phyloP scores from a whole-genome alignment of 2,888 invertebrate genomes.

The Bhutanitis thaidina region DNA sequence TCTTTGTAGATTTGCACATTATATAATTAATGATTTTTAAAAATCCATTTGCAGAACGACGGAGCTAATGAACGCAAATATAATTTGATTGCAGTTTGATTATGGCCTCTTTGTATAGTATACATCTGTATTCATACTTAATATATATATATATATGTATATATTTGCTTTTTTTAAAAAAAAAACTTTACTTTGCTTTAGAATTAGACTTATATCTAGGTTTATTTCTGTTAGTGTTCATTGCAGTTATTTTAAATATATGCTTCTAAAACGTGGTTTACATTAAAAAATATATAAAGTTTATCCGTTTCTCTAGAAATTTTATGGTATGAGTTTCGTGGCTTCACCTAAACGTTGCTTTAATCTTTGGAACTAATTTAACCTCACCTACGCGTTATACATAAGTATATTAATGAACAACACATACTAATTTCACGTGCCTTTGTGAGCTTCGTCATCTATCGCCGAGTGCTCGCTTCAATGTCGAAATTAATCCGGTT shows the following conservation, averaged over 20 bases:
- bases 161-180: too few species aligned
- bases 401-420: conserved; percentile 49
- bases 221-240: too few species aligned
- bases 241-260: too few species aligned
- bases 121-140: not conserved
- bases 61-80: conserved; percentile 15
- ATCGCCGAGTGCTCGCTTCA: conserved; percentile 28
- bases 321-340: not conserved
- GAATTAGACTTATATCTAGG: too few species aligned
- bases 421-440: conserved; percentile 59
- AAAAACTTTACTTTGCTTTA: too few species aligned
- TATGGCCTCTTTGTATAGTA: not conserved
- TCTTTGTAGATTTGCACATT: conserved; percentile 7
- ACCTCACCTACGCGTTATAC: conserved; percentile 21
- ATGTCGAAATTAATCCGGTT: conserved; percentile 40
- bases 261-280: too few species aligned
- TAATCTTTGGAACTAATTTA: conserved; percentile 31
- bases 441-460: conserved; percentile 45
- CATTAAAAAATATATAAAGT: too few species aligned
- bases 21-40: conserved; percentile 11
- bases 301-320: too few species aligned
- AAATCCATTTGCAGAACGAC: conserved; percentile 11
- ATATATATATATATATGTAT: not conserved
- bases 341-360: not conserved
- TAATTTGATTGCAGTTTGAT: conserved; percentile 14